Evolutionary conservation across 2,888 invertebrate genomes (phyloP), one percentile per base, ranked within the genome.

Genomic region (Drosophila pseudotakahashii): DNA sequence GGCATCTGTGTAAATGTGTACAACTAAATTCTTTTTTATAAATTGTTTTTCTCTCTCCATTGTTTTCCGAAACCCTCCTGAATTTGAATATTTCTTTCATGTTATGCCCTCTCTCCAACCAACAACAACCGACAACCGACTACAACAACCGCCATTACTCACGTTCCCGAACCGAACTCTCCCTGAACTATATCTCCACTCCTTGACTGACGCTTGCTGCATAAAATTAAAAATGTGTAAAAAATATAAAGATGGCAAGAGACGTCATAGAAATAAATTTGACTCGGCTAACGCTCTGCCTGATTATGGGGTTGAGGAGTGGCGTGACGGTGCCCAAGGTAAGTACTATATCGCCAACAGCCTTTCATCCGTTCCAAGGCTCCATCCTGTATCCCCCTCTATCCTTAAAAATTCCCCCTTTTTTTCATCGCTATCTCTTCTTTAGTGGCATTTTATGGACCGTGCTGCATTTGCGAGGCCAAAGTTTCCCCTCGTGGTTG

Each of bases 301-400:
- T 78, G 96, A 95, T 92, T 95, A 95, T 91, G 95, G 95, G 87
- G 94, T 95, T 80, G 95, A 95, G 92, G 95, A 95, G 92, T 95
- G 95, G 95, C 94, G 95, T 92, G 94, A 95, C 92, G 93, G 94
- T 92, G 89, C 88, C 73, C 84, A 85, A 83, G 91, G 89, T 79
- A 87, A 86, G 85, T 86, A 81, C 73, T 73, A 39, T 58, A 68
- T 57, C 44, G 11, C 30, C 1, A 34, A n/a, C 48, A 48, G 44
- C 44, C 16, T n/a, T 36, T 50, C 36, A 59, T 19, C 36, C 39
- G 19, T 11, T 26, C 52, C 39, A 13, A 19, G 13, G 32, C 2
- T 26, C 26, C 26, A 23, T 14, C 47, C n/a, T n/a, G n/a, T n/a
- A n/a, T n/a, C n/a, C n/a, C 47, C 45, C 45, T 4, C 26, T 19